Evolutionary conservation across 2,797 vertebrate genomes (phyloP), one percentile per base, ranked within the genome.

Genomic region (Spinus olivaceus): DNA sequence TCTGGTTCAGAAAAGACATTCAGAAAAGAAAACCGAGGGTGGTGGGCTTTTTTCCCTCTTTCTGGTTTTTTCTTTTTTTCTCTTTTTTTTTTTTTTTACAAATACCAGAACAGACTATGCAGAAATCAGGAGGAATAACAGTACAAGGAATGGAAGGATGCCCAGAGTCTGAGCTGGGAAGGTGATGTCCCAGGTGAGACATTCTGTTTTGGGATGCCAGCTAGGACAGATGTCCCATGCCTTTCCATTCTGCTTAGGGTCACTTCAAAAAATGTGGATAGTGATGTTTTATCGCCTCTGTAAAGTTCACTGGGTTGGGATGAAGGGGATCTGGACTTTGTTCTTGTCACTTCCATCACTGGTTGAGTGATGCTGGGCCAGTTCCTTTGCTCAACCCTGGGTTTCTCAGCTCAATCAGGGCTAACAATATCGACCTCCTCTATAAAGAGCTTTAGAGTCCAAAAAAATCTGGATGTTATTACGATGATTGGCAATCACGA

Each of bases 381-480:
- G 67, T 46, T 80, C 15, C 33, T 81, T 70, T 77, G 23, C 78
- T 78, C 37, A 16, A 39, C 33, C 30, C 71, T 0, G 11, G 16
- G 57, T 70, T 90, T 74, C 64, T 82, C 44, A 49, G 63, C 50
- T 86, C 54, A 81, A 92, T 72, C 41, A 69, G 37, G 44, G 28
- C 32, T 92, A 92, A 83, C 69, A 79, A 81, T 86, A 56, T 69
- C 0, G 0, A 72, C 19, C 72, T 72, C 77, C 33, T 78, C 65
- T 59, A 63, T 64, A 94, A 83, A 94, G 61, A 82, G 72, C 57
- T 90, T 86, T 80, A 16, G 53, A 91, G 42, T 71, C 54, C 30
- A 83, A 47, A 86, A 41, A 92, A 92, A 76, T 96, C 91, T 95
- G 93, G 87, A 94, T 92, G 15, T n/a, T 90, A 86, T 95, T 95